Base-by-base conservation (phyloP, 2,797 vertebrate species). In the Sebastiscus tertius region DNA sequence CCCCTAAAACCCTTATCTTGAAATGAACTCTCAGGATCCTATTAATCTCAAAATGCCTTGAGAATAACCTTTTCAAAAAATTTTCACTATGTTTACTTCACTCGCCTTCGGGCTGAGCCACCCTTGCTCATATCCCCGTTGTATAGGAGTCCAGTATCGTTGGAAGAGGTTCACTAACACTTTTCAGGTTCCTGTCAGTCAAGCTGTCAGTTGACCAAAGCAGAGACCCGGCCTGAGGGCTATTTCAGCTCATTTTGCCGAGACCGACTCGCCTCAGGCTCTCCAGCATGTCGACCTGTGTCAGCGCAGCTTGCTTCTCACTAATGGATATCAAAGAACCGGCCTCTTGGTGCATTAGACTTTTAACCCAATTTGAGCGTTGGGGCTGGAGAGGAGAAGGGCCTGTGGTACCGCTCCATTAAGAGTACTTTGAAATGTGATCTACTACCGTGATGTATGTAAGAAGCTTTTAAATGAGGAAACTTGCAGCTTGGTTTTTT, bases 251-350 rank as follows among this genome's bases (percentile, higher is more conserved):
- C 71, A 64, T 77, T 83, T 79, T 77, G 65, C 81, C 5, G 54
- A 72, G 71, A 60, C 67, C 14, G 82, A 65, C 72, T 82, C 8
- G 72, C 77, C 82, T 83, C 72, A 18, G 82, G 79, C 89, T 82
- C 89, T 49, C 29, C 80, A 72, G 70, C 78, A 54, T 46, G 75
- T 67, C 10, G 31, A 70, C 77, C 69, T 59, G 60, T 84, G 80
- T 93, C 85, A 82, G 82, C 77, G 62, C 77, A 59, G 79, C 79
- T 81, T 73, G 79, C 59, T 20, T 81, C 54, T 59, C 79, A 29
- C 84, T 92, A 92, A 90, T 87, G 83, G 87, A 82, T 79, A 84
- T 89, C 79, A 91, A 72, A 87, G 72, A 78, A 78, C 60, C 22
- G 4, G 70, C 65, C 72, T 78, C 60, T 63, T 60, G 78, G 66